Base-by-base conservation (phyloP, 1,140 invertebrate genomes). In the Pogonomyrmex barbatus region DNA sequence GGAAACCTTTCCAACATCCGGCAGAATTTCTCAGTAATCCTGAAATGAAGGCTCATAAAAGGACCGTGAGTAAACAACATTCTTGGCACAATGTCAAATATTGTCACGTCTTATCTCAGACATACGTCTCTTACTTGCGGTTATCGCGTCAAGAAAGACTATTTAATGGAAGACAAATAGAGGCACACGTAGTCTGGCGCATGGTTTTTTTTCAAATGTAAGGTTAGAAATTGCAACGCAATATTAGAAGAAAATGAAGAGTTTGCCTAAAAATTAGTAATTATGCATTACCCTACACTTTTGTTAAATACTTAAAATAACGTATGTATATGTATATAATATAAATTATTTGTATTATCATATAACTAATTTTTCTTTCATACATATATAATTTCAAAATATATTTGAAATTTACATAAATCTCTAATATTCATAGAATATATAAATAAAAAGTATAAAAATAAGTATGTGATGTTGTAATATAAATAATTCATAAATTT, bases 91-190 rank as follows among this genome's bases (percentile, higher is more conserved):
- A 42, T 73, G 89, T 90, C 88, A 90, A 91, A 91, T 87, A 91
- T 86, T 86, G 90, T 82, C 85, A 58, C 70, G 24, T 30, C 85
- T 91, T 91, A 91, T 88, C 78, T 89, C 33, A 71, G 17, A 82
- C 75, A 63, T 75, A 54, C 81, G 88, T 79, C 47, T 76, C 45
- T 79, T 45, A 30, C 30, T 50, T 10, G 76, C 50, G 33, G 42
- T 81, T 85, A 85, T 85, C 79, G 54, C 71, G 56, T 39, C 54
- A 62, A 70, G 56, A 79, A 77, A 83, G 77, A 60, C 56, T 76
- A 65, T 75, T 54, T 79, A 71, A 82, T 82, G 62, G 67, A 86
- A 79, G 42, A 58, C 78, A 86, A 90, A 89, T 39, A 70, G 39
- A 75, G 56, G 58, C 42, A 63, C 68, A 68, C 52, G 39, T 70